Conservation (phyloP, 2,113 vertebrate species). For the Dipodomys spectabilis region DNA sequence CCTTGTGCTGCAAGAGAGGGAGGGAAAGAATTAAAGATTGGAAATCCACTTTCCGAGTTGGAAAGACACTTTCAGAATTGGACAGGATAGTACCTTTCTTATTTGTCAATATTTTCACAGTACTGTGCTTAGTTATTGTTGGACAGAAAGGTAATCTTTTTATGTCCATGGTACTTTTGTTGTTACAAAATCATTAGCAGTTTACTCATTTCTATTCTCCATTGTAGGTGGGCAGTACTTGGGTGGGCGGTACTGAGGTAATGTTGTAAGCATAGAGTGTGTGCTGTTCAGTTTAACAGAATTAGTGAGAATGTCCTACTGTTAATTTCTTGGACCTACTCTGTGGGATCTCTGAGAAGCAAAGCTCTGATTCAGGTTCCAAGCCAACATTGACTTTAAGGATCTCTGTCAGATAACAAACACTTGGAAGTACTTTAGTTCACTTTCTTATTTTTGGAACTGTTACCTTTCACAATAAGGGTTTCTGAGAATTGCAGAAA, state of each 20-base stretch:
- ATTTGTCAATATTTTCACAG: neutral
- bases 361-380: neutral
- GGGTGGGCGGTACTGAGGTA: neutral
- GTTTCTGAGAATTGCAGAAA: neutral
- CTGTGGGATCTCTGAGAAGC: no score
- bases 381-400: neutral
- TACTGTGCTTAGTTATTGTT: neutral
- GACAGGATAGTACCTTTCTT: neutral
- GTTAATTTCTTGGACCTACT: neutral
- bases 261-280: neutral
- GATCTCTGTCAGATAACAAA: neutral
- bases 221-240: neutral
- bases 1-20: no score
- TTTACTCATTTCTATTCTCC: neutral
- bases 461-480: neutral
- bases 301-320: neutral
- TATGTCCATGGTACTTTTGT: neutral
- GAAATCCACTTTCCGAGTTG: neutral
- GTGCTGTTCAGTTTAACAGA: neutral
- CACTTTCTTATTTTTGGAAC: neutral
- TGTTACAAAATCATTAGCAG: neutral
- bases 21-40: no score
- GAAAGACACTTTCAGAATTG: fast-evolving
- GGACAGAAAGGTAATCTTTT: neutral
- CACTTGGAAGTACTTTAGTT: neutral